Evolutionary conservation across 2,888 invertebrate species (phyloP), one percentile per base, ranked within the genome.

Genomic region (Drosophila differens): DNA sequence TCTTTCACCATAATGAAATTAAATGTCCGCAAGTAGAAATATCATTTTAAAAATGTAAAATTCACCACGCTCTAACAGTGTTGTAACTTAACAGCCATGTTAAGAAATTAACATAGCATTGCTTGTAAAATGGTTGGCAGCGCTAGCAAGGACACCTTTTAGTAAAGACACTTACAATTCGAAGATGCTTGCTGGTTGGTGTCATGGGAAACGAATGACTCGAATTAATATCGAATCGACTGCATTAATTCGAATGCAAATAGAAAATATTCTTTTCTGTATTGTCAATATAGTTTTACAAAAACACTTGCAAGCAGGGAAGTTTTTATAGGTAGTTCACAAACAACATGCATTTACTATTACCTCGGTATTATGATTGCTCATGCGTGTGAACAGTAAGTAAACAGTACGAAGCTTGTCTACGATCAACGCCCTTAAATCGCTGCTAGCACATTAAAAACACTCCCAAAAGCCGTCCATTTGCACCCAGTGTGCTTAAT

Each of bases 111-210:
- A 25, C 41, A 52, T n/a, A 33, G 25, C 53, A 19, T 30, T 44
- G 7, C 3, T 44, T 37, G 10, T n/a, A 1, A 12, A 37, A 25
- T 53, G 25, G 51, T 67, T 79, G 72, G 76, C 72, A 76, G 37
- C 39, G 22, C 62, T 28, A 65, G 60, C 64, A 44, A 30, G 39
- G 67, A 70, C 70, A 62, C 47, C 3, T 16, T 28, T 65, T 72
- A 30, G 57, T 30, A n/a, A 16, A 14, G 5, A 4, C n/a, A 4
- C 39, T 59, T 6, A 58, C 22, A 25, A 19, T 58, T 28, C 47
- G 44, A 19, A 14, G 16, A 10, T 14, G 28, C 3, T n/a, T 37
- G 3, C 39, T 47, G 14, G 0, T 54, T 47, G 4, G 0, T 47
- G 63, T 47, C 57, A 0, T 19, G 28, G 39, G 22, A 9, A n/a